Conservation (phyloP, 1,140 invertebrate species). For the Heliconius himera region DNA sequence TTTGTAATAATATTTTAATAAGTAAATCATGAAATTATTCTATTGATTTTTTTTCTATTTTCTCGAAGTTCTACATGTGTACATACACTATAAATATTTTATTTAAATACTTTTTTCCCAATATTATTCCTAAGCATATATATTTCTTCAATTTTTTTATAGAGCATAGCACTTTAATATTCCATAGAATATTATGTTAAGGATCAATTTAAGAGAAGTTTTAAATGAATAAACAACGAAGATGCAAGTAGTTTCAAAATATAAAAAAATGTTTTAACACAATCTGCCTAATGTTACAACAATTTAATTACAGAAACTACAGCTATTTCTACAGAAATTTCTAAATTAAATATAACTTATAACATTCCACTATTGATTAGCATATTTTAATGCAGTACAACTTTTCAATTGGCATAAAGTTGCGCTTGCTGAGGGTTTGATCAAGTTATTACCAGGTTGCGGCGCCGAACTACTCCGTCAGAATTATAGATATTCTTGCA, state of each 20-base stretch:
- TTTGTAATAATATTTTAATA: too few species aligned
- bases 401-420: conserved; percentile 79
- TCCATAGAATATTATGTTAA: too few species aligned
- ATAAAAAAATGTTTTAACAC: not conserved
- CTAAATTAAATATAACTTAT: not conserved
- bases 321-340: not conserved
- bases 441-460: conserved; percentile 78
- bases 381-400: conserved; percentile 70
- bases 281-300: not conserved
- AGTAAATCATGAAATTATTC: too few species aligned
- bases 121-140: too few species aligned
- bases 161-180: too few species aligned
- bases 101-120: too few species aligned
- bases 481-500: conserved; percentile 46
- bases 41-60: too few species aligned
- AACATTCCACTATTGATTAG: conserved; percentile 36
- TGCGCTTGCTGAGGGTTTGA: conserved; percentile 67
- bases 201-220: too few species aligned
- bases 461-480: conserved; percentile 54
- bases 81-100: too few species aligned
- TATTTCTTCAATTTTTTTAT: too few species aligned
- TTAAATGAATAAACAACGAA: not conserved
- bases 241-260: not conserved
- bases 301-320: too few species aligned
- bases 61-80: too few species aligned